These are phyloP conservation scores for Cyphomyrmex costatus DNA, from an alignment of 1,140 invertebrate genomes.

Conservation along the genomic window DNA sequence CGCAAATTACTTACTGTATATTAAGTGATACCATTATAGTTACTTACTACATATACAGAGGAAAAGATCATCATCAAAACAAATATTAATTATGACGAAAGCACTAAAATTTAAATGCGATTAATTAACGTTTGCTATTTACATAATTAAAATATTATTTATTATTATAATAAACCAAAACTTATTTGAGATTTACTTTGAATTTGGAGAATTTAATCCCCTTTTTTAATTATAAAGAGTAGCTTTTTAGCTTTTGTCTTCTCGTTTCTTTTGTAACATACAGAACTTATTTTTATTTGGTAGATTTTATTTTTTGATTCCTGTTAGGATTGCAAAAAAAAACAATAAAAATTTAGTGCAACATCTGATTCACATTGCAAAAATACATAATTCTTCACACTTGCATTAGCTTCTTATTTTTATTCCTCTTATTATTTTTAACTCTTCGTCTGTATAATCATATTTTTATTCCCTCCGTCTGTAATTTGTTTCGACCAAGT, in stretches of 20 bases:
- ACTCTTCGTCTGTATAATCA: neutral
- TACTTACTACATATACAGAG: neutral
- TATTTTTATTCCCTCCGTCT: neutral
- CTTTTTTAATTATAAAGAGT: neutral
- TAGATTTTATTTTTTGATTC: too few species aligned
- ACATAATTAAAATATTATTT: neutral
- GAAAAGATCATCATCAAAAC: neutral
- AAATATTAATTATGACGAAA: too few species aligned
- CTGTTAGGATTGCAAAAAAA: too few species aligned
- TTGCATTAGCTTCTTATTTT: too few species aligned
- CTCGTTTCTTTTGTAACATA: neutral
- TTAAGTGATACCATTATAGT: neutral
- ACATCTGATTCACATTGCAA: too few species aligned
- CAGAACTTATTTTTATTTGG: neutral
- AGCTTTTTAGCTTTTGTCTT: neutral
- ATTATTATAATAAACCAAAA: neutral
- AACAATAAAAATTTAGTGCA: too few species aligned
- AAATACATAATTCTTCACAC: too few species aligned
- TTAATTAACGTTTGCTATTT: slow-evolving; percentile 5
- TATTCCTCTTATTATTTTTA: neutral
- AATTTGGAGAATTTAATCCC: neutral
- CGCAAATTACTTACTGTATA: neutral
- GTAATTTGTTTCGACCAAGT: too few species aligned
- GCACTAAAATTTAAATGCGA: neutral
- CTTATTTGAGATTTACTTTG: neutral